A percentile compares a stretch with the other conserved stretches of the same genome.
These are phyloP conservation scores for Sylvia borin DNA, from an alignment of 2,797 vertebrate species.

Conservation along the genomic window DNA sequence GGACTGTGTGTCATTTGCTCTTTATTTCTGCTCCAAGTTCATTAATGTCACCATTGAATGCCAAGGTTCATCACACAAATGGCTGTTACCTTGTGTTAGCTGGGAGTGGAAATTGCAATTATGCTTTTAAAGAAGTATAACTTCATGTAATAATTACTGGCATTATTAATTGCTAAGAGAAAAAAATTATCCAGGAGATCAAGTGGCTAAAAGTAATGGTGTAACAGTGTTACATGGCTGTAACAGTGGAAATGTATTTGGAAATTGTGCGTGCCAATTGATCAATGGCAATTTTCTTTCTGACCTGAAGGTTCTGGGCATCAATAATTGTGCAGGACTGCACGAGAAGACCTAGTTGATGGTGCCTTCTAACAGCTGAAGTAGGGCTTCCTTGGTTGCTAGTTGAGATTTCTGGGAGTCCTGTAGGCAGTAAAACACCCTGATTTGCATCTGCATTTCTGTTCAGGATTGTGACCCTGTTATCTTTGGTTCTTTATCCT, in stretches of 20 bases:
- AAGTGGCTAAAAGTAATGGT: not conserved
- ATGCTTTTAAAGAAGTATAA: not conserved
- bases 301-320: not conserved
- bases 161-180: conserved; percentile 30
- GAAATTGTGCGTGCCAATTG: not conserved
- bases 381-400: not conserved
- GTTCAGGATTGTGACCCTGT: not conserved
- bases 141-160: conserved; percentile 30
- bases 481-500: not conserved
- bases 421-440: not conserved
- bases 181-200: not conserved
- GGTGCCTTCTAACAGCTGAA: not conserved
- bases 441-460: not conserved
- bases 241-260: not conserved
- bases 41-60: not conserved
- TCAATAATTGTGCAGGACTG: not conserved
- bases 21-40: not conserved
- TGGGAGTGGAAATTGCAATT: not conserved
- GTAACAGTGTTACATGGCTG: not conserved
- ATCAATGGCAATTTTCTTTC: not conserved
- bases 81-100: not conserved
- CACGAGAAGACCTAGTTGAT: not conserved
- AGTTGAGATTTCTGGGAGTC: not conserved
- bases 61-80: conserved; percentile 1
- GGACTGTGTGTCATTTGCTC: not conserved